Evolutionary conservation across 2,113 vertebrate species (phyloP), one percentile per base, ranked within the genome.

Genomic region (Sebastes schlegelii): DNA sequence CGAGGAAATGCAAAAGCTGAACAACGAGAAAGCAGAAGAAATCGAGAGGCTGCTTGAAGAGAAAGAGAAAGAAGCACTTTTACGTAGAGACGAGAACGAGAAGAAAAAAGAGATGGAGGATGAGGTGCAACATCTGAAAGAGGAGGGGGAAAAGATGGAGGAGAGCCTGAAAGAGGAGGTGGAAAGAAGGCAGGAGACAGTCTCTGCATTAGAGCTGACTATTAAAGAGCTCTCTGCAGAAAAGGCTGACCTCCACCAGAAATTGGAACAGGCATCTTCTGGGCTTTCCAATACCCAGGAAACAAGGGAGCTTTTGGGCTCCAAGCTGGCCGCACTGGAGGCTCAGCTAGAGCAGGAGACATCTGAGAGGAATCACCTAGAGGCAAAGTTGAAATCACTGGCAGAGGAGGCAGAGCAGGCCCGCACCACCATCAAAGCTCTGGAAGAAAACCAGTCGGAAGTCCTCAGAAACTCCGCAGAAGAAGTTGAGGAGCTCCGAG

Each of bases 161-260:
- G 66, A 69, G 79, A 83, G 40, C 8, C 86, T 96, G 55, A 95
- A 92, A 74, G 93, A 96, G 81, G 95, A 79, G 46, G 85, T 84
- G 42, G 42, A 54, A 58, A 85, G 83, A 67, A 88, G 92, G 43
- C 85, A 96, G 65, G 89, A 60, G 48, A 87, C 74, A 40, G 72
- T 86, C 75, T 63, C 82, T 58, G 82, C 93, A 77, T 92, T 97
- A 57, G 92, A 94, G 83, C 81, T 92, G 65, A 91, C 94, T 64
- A 40, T 94, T 9, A 87, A 91, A 63, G 87, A 91, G 68, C 87
- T 94, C 69, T 88, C 92, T 12, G 74, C 84, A n/a, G 89, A 85
- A 67, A 97, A 89, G 23, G 79, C 26, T 9, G 87, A 95, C 64
- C 91, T 98, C 55, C 89, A 92, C 55, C 86, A 93, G 82, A 96